Base-by-base conservation (phyloP, 2,113 vertebrate species). In the Oceanites oceanicus region DNA sequence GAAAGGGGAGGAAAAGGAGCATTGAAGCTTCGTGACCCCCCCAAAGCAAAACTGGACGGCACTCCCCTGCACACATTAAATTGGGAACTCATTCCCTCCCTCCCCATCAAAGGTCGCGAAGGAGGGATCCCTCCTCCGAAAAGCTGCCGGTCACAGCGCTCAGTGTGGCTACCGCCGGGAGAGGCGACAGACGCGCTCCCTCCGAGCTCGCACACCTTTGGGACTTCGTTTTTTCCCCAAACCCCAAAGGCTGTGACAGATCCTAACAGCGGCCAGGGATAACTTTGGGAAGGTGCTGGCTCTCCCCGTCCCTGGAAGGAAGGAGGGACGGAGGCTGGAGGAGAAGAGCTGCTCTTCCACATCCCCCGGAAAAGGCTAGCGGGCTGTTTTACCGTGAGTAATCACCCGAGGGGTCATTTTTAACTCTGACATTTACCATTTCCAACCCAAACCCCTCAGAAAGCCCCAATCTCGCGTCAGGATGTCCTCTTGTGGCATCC, bases 101-200 rank as follows among this genome's bases (percentile, higher is more conserved):
- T 32, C 14, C 47, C 12, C 40, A 18, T 19, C 45, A 10, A 27
- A 45, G 29, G 73, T 11, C 10, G 38, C 38, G 10, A 38, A 25
- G 22, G 59, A 26, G 36, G 68, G 38, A 73, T 34, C 29, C 15
- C 59, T 13, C 32, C 68, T 22, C 65, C 2, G 0, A 23, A 44
- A 34, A 26, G 56, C 71, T 6, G 19, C 61, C 2, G 7, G 10
- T 23, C 12, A 2, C 18, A 19, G 55, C 3, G 2, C n/a, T 13
- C 3, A 2, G 44, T 2, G 14, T 20, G 7, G 27, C 44, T 21
- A 1, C 1, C 7, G 21, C 44, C 4, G 2, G n/a, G 34, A 44
- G 11, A 62, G 75, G 23, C 1, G 40, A 27, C 0, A 15, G 74
- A 38, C 2, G 1, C 2, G 2, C 17, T 19, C 38, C 25, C 62